Evolutionary conservation across 2,888 invertebrate genomes (phyloP).

Genomic region (Apodemia mormo): DNA sequence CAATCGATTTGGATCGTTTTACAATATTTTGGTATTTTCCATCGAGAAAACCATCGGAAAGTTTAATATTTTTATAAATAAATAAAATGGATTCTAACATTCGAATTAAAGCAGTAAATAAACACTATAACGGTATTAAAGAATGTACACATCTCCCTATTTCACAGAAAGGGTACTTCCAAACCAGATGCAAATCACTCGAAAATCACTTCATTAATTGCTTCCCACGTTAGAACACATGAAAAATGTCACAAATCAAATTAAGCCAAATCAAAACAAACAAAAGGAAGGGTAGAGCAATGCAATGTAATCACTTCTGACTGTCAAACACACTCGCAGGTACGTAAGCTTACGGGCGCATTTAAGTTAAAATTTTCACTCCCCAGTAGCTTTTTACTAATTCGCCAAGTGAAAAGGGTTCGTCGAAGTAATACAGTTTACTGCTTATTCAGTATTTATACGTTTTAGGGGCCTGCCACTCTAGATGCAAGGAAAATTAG

Average conservation of each 20-base stretch:
- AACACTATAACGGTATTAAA: too few relatives aligned
- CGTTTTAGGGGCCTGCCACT: slow-evolving; percentile 69
- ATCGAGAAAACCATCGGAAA: too few relatives aligned
- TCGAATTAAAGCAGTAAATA: too few relatives aligned
- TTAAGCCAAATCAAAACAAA: slow-evolving; percentile 76
- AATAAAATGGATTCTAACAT: too few relatives aligned
- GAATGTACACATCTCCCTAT: too few relatives aligned
- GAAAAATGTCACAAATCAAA: slow-evolving; percentile 76
- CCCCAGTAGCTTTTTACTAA: slow-evolving; percentile 82
- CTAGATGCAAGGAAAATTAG: slow-evolving; percentile 69
- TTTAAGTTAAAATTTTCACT: slow-evolving; percentile 81
- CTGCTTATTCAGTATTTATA: slow-evolving; percentile 82
- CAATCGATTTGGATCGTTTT: too few relatives aligned
- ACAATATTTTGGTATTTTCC: too few relatives aligned
- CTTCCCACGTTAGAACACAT: slow-evolving; percentile 37
- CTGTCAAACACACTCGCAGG: slow-evolving; percentile 79
- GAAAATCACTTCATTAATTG: slow-evolving; percentile 43
- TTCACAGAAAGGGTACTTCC: background rate
- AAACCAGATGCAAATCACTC: slow-evolving; percentile 7
- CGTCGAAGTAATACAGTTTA: slow-evolving; percentile 81
- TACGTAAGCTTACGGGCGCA: slow-evolving; percentile 66
- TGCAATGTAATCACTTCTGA: slow-evolving; percentile 76
- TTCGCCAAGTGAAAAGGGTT: slow-evolving; percentile 83
- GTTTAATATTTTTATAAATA: too few relatives aligned
- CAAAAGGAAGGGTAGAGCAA: slow-evolving; percentile 64